These are phyloP conservation scores for Tetramorium parvispinum DNA, from an alignment of 1,140 invertebrate species.

Conservation along the genomic window DNA sequence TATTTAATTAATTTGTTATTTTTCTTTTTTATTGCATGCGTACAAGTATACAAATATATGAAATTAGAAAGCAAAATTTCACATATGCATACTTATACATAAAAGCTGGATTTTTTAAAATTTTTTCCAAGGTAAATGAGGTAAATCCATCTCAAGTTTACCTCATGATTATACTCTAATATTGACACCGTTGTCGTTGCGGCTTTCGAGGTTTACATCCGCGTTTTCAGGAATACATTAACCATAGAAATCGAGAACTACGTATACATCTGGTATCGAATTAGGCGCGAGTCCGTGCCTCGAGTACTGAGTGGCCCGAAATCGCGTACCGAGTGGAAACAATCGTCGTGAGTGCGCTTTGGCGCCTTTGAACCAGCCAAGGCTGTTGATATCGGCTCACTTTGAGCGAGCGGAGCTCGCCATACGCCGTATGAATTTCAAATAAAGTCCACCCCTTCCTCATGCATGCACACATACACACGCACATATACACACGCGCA, in stretches of 20 bases:
- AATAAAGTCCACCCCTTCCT: slow-evolving; percentile 61
- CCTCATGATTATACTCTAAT: background rate
- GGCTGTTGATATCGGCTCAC: slow-evolving; percentile 72
- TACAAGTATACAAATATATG: background rate
- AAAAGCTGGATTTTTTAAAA: background rate
- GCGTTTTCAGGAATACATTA: slow-evolving; percentile 37
- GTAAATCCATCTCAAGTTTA: background rate
- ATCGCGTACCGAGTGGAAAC: slow-evolving; percentile 63
- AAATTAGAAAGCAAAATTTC: background rate
- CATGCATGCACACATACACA: background rate
- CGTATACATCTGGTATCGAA: slow-evolving; percentile 28
- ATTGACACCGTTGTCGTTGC: background rate
- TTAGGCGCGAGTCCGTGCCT: slow-evolving; percentile 46
- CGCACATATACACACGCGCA: no score
- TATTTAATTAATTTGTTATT: background rate
- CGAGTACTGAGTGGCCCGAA: slow-evolving; percentile 48
- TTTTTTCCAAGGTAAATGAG: background rate
- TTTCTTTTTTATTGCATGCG: background rate
- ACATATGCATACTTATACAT: background rate
- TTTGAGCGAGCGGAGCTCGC: slow-evolving; percentile 66
- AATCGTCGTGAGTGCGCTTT: slow-evolving; percentile 68
- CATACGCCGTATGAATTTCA: slow-evolving; percentile 74
- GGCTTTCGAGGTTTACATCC: background rate
- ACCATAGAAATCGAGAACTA: slow-evolving; percentile 36
- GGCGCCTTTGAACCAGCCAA: slow-evolving; percentile 67